Conservation (phyloP, 1,140 invertebrate species). For the Chymomyza costata region DNA sequence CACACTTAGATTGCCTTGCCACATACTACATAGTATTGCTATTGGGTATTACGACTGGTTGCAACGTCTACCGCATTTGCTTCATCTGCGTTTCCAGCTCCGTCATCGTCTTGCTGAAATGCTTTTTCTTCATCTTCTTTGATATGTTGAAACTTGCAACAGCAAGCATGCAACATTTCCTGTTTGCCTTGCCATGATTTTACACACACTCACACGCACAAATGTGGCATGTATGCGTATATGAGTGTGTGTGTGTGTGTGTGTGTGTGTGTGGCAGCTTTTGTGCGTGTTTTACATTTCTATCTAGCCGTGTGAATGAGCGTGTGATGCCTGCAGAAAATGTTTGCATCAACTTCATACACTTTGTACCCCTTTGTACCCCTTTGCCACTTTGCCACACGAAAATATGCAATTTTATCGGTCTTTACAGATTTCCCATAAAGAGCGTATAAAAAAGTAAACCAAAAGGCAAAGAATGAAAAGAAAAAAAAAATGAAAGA, state of each 20-base stretch:
- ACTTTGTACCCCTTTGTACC: constrained; percentile 5
- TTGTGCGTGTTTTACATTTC: constrained; percentile 25
- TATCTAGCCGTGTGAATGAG: constrained; percentile 32
- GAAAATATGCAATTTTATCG: constrained; percentile 73
- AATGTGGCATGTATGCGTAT: neutral
- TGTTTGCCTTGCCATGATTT: constrained; percentile 67
- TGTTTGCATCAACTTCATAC: constrained; percentile 23
- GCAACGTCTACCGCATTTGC: neutral
- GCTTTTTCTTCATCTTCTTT: constrained; percentile 23
- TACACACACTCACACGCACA: neutral
- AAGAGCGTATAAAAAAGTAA: neutral
- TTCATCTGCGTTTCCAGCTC: constrained; percentile 9
- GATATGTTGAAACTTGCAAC: constrained; percentile 24
- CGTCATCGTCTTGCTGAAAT: constrained; percentile 2
- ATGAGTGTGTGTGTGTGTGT: constrained; percentile 8
- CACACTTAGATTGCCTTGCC: too few species aligned
- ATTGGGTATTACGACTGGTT: too few species aligned
- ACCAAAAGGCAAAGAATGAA: constrained; percentile 1
- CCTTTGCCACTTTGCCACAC: constrained; percentile 50
- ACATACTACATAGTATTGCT: too few species aligned
- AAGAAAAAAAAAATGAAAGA: constrained; percentile 12
- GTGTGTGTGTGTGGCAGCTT: constrained; percentile 1
- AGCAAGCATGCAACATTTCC: constrained; percentile 51
- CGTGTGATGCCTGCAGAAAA: constrained; percentile 44
- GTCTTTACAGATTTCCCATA: constrained; percentile 67